Conservation (phyloP, 1,140 invertebrate species). For the Drosophila sproati region DNA sequence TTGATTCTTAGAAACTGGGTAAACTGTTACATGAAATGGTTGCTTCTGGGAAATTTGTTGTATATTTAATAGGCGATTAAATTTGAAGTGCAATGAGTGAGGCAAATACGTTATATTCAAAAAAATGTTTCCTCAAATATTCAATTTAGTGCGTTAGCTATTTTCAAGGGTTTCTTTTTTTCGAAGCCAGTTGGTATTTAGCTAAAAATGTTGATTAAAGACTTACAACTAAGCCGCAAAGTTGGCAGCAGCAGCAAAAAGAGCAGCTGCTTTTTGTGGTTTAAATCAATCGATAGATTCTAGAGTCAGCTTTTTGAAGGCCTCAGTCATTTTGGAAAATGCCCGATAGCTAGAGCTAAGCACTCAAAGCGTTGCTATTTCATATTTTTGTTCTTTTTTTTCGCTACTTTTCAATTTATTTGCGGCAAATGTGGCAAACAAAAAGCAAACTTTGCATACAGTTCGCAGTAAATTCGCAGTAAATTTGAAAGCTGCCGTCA, state of each 20-base stretch:
- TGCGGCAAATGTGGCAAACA: slow-evolving; percentile 8
- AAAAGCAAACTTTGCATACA: slow-evolving; percentile 38
- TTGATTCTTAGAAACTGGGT: not conserved
- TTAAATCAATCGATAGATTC: slow-evolving; percentile 56
- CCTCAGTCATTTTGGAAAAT: slow-evolving; percentile 64
- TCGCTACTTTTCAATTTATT: slow-evolving; percentile 65
- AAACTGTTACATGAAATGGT: not conserved
- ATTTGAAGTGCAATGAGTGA: not conserved
- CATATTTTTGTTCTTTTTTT: slow-evolving; percentile 43
- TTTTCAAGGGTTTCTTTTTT: slow-evolving; percentile 40
- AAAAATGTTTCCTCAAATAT: slow-evolving; percentile 8
- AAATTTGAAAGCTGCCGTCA: slow-evolving; percentile 46
- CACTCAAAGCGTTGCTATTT: slow-evolving; percentile 52
- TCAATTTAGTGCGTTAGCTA: slow-evolving; percentile 48
- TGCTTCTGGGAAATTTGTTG: not conserved
- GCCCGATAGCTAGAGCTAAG: slow-evolving; percentile 56
- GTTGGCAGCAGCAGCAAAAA: slow-evolving; percentile 1
- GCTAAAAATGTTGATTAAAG: slow-evolving; percentile 67
- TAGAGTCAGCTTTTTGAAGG: slow-evolving; percentile 32
- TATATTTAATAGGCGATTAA: not conserved
- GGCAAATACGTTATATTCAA: not conserved
- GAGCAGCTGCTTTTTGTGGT: not conserved
- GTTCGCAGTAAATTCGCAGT: slow-evolving; percentile 22
- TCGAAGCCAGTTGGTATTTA: slow-evolving; percentile 33
- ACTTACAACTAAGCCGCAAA: slow-evolving; percentile 63